Percentiles rank a stretch among this genome's conserved stretches.
phyloP scores from a whole-genome alignment of 1,140 invertebrate genomes.

The Drosophila nikananu region DNA sequence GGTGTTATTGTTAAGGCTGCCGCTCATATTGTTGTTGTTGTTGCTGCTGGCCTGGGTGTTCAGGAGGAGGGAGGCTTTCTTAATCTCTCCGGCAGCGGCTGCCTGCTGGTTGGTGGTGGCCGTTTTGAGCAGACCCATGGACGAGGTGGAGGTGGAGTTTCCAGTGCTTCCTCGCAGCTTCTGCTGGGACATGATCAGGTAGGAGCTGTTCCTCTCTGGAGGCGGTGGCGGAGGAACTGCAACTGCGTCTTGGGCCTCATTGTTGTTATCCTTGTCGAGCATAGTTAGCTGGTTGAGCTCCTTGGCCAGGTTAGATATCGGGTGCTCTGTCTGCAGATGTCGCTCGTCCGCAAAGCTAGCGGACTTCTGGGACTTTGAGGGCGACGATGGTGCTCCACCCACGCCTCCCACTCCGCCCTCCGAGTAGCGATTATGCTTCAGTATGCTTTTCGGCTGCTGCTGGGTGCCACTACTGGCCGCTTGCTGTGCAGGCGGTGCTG shows the following conservation, averaged over 20 bases:
- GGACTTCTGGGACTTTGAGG: slow-evolving; percentile 84
- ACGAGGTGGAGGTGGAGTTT: slow-evolving; percentile 31
- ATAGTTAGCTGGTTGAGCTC: slow-evolving; percentile 69
- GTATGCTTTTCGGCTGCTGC: slow-evolving; percentile 82
- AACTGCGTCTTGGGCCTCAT: slow-evolving; percentile 52
- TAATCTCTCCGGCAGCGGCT: slow-evolving; percentile 58
- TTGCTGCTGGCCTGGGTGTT: slow-evolving; percentile 55
- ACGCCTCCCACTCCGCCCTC: slow-evolving; percentile 57
- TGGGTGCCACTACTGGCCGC: not conserved
- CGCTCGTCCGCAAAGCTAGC: slow-evolving; percentile 83
- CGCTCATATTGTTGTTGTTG: slow-evolving; percentile 62
- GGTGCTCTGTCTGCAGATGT: slow-evolving; percentile 80
- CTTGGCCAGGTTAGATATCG: slow-evolving; percentile 76
- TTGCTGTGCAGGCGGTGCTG: slow-evolving; percentile 16
- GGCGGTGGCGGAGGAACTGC: slow-evolving; percentile 88
- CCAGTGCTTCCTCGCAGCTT: slow-evolving; percentile 67
- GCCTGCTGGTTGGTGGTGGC: slow-evolving; percentile 78
- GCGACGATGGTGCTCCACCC: slow-evolving; percentile 75
- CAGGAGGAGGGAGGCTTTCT: slow-evolving; percentile 58
- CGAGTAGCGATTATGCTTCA: slow-evolving; percentile 82
- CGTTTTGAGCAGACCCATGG: slow-evolving; percentile 68
- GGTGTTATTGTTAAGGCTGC: slow-evolving; percentile 54
- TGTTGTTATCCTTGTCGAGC: slow-evolving; percentile 70
- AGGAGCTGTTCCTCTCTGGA: slow-evolving; percentile 92
- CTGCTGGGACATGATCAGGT: slow-evolving; percentile 91